Evolutionary conservation across 1,140 invertebrate genomes (phyloP).

Genomic region (Phymorhynchus buccinoides): DNA sequence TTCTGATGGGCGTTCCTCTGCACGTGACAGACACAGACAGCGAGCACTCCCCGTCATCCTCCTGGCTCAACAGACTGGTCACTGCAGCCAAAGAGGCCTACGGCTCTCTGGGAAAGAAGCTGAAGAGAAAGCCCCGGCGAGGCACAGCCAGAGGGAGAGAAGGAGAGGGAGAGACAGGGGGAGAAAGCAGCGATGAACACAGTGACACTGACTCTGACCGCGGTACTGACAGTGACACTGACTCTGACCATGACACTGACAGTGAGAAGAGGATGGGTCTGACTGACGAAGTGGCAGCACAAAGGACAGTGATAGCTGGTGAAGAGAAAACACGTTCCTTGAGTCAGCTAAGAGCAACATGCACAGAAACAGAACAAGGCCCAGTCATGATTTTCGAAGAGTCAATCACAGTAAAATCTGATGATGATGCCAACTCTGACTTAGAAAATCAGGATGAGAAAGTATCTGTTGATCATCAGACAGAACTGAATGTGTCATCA

Average conservation of each 20-base stretch:
- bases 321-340: background rate
- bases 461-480: too few species aligned
- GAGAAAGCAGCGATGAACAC: background rate
- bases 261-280: too few species aligned
- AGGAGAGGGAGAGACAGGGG: background rate
- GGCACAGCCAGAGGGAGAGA: background rate
- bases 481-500: too few species aligned
- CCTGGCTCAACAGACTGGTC: background rate
- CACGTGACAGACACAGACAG: background rate
- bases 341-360: too few species aligned
- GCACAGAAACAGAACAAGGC: too few species aligned
- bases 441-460: too few species aligned
- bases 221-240: background rate
- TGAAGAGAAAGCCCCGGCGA: background rate
- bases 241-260: background rate
- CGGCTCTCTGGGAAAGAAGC: slow-evolving; percentile 1
- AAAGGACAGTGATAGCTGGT: background rate
- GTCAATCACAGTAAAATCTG: too few species aligned
- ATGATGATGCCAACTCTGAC: too few species aligned
- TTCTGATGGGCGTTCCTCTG: background rate
- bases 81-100: slow-evolving; percentile 28
- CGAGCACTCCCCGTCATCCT: background rate
- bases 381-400: too few species aligned
- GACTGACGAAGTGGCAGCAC: background rate
- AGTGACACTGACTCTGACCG: too few species aligned